Evolutionary conservation across 2,113 vertebrate species (phyloP).

Genomic region (Myocastor coypus): DNA sequence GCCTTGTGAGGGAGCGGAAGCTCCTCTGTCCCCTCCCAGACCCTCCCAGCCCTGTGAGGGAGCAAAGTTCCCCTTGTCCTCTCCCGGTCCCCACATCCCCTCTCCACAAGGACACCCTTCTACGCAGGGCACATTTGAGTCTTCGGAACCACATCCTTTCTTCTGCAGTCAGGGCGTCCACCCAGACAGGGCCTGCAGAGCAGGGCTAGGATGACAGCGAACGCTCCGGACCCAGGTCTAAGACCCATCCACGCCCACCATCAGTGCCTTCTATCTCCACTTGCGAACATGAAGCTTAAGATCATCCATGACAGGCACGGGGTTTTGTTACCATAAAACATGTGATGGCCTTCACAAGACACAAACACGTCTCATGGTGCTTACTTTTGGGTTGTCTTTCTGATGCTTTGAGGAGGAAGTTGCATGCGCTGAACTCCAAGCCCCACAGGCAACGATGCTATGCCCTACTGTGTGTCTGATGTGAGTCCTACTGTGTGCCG

Average conservation of each 20-base stretch:
- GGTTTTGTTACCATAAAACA: neutral
- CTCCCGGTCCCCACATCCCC: neutral
- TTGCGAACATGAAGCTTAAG: neutral
- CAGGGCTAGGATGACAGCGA: neutral
- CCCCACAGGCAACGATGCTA: neutral
- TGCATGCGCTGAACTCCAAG: neutral
- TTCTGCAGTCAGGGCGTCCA: neutral
- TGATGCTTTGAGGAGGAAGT: neutral
- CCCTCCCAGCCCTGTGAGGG: neutral
- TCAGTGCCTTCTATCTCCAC: neutral
- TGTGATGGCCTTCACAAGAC: neutral
- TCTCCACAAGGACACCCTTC: neutral
- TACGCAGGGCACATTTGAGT: neutral
- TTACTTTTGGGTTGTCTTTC: neutral
- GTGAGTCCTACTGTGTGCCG: neutral
- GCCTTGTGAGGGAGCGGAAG: neutral
- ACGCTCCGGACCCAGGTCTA: neutral
- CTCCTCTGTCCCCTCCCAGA: fast-evolving
- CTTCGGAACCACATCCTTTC: neutral
- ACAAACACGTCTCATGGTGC: neutral
- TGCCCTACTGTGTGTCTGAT: neutral
- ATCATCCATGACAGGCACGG: neutral
- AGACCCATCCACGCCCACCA: no score
- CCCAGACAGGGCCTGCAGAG: neutral
- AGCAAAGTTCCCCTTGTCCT: neutral